These are phyloP conservation scores for Caenorhabditis inopinata DNA, from an alignment of 1,140 invertebrate species.

Conservation along the genomic window DNA sequence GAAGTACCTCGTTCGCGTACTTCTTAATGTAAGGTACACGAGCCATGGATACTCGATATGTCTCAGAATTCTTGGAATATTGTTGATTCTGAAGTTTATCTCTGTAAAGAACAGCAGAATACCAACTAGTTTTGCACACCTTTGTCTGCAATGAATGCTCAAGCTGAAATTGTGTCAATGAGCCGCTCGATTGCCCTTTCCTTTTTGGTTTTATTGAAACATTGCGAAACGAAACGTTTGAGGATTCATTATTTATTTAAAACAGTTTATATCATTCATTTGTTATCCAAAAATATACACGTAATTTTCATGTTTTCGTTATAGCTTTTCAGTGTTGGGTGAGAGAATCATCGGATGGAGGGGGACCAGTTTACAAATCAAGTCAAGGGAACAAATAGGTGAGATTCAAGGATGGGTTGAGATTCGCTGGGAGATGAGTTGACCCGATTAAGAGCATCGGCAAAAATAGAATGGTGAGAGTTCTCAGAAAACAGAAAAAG, in stretches of 20 bases:
- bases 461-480: background rate
- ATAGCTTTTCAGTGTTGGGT: background rate
- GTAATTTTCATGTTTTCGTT: background rate
- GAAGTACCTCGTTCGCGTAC: too few relatives aligned
- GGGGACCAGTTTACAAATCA: constrained; percentile 18
- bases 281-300: background rate
- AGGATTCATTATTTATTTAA: constrained; percentile 7
- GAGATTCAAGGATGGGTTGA: background rate
- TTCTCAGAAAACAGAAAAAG: background rate
- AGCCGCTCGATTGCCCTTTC: background rate
- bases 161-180: too few relatives aligned
- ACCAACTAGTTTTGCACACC: too few relatives aligned
- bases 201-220: background rate
- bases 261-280: background rate
- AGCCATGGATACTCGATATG: too few relatives aligned
- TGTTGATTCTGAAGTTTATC: too few relatives aligned
- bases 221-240: background rate
- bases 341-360: background rate
- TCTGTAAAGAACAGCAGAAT: too few relatives aligned
- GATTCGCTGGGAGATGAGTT: background rate
- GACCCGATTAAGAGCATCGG: background rate
- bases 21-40: too few relatives aligned
- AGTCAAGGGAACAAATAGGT: background rate
- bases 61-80: too few relatives aligned
- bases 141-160: too few relatives aligned